These are phyloP conservation scores for Falco biarmicus DNA, from an alignment of 2,797 vertebrate genomes.

Conservation along the genomic window DNA sequence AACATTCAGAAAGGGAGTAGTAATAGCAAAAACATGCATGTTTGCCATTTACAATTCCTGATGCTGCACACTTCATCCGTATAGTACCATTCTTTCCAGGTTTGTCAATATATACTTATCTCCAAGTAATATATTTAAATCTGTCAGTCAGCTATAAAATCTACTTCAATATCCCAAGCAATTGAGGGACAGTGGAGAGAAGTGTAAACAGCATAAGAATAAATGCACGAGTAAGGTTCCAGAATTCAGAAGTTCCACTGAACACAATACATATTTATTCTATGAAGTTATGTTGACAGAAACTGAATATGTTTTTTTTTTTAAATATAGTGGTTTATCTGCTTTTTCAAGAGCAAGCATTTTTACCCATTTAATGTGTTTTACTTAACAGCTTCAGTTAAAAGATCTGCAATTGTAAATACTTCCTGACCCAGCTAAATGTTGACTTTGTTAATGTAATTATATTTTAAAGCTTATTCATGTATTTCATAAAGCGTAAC, in stretches of 20 bases:
- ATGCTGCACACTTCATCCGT: background rate
- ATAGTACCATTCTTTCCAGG: background rate
- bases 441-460: background rate
- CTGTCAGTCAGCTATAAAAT: background rate
- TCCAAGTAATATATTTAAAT: background rate
- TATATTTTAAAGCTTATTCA: background rate
- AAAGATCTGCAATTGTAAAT: background rate
- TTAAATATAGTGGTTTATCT: background rate
- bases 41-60: background rate
- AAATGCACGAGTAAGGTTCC: background rate
- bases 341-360: background rate
- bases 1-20: background rate
- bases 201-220: background rate
- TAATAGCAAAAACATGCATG: background rate
- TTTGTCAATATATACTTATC: background rate
- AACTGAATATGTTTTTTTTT: background rate
- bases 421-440: background rate
- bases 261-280: background rate
- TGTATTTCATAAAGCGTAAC: background rate
- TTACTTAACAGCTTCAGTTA: background rate
- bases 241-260: background rate
- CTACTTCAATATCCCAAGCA: background rate
- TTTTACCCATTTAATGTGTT: background rate
- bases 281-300: background rate
- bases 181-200: background rate